A percentile compares a stretch with the other conserved stretches of the same genome.
phyloP scores from a whole-genome alignment of 2,888 invertebrate species.

The Cantharis nigra region DNA sequence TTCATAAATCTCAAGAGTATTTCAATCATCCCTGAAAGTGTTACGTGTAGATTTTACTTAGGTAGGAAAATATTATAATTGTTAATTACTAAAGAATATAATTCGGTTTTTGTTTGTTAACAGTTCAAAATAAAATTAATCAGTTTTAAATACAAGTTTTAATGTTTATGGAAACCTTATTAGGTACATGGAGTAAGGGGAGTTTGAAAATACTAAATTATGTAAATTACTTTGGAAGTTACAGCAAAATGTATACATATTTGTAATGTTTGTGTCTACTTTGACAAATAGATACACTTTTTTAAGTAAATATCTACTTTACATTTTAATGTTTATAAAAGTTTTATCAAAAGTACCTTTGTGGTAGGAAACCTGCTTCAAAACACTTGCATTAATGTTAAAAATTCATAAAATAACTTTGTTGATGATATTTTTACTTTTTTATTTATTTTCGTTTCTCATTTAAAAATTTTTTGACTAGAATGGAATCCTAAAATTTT shows the following conservation, averaged over 20 bases:
- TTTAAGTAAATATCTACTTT: not conserved
- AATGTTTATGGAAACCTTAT: not conserved
- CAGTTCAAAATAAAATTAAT: not conserved
- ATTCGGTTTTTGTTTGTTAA: not conserved
- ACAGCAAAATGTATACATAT: not conserved
- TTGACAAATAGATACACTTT: not conserved
- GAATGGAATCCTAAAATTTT: not conserved
- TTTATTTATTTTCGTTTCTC: not conserved
- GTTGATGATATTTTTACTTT: not conserved
- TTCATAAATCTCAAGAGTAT: not conserved
- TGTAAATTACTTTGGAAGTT: not conserved
- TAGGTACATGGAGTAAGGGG: not conserved
- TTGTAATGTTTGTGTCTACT: not conserved
- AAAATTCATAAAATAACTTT: not conserved
- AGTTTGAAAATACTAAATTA: not conserved
- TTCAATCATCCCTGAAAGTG: not conserved
- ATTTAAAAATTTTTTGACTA: not conserved
- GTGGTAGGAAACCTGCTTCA: not conserved
- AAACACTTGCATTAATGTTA: not conserved
- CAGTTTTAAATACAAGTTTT: not conserved
- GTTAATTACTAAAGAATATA: not conserved
- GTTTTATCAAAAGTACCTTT: not conserved
- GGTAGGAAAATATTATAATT: not conserved
- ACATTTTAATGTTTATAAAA: not conserved
- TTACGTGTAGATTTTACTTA: not conserved